Evolutionary conservation across 2,797 vertebrate genomes (phyloP), one percentile per base, ranked within the genome.

Genomic region (Trachurus trachurus): DNA sequence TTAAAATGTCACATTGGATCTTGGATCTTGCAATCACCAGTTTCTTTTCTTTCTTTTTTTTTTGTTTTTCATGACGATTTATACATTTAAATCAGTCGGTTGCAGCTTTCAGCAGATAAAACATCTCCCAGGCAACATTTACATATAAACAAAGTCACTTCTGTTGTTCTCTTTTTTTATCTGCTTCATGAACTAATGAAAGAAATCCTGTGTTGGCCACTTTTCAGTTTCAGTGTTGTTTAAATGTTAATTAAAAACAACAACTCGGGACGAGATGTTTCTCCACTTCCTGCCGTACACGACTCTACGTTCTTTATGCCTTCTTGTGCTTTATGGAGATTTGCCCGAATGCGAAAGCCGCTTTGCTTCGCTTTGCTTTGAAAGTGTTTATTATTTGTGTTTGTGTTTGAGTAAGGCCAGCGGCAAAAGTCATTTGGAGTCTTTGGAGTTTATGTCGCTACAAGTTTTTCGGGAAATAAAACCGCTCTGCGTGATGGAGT

Each of bases 401-500:
- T 93, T 91, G 84, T 82, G 78, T 91, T 90, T 80, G 89, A 90
- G 90, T 90, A 74, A 92, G 91, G 88, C 88, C 26, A 26, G 26
- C 87, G 90, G 88, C 88, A 92, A 83, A 92, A 84, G 87, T 90
- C 6, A 87, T 93, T 89, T 92, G 86, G 91, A 92, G 82, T 94
- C 93, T 26, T 26, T 92, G 90, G 94, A 95, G 96, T 97, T 98
- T 95, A 96, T 93, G 95, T 96, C 90, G 94, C 94, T 96, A 96
- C 93, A 96, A 92, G 94, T 95, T 96, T 57, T 95, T 91, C 80
- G 74, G 94, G 90, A 95, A 96, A 97, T 97, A 97, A 97, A 98
- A 96, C 94, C 66, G 94, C 96, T 96, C 94, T 95, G 93, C n/a
- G 96, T 97, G 97, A 97, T 96, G 92, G 94, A 95, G 96, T 97